Evolutionary conservation across 35 echinoderm and acorn worm species (phyloP), one percentile per base, ranked within the genome.

Genomic region (Ptychodera flava): DNA sequence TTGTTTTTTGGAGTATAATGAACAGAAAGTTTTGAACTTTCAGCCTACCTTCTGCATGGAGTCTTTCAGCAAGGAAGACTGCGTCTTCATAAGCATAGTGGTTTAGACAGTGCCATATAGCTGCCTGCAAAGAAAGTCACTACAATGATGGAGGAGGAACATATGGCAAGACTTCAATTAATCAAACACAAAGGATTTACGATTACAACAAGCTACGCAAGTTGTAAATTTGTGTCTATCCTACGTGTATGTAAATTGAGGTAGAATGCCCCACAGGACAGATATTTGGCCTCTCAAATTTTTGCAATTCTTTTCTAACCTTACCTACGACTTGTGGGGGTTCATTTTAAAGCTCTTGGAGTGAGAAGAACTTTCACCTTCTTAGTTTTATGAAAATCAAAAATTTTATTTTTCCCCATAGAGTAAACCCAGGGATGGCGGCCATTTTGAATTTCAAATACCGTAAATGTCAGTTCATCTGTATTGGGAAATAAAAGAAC

Each of bases 51-150:
- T 97, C 95, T 32, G 95, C 95, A 92, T 94, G 85, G 0, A 97
- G 88, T 36, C 95, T 86, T 75, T 97, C 95, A 34, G 95, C 92
- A 35, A 97, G 77, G 29, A 97, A 97, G 36, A 91, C 91, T 35
- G 92, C 95, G 88, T 97, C 92, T 31, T 87, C 29, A 85, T 94
- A 97, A 16, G 93, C 95, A 82, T 97, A 97, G 85, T 97, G 87
- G 76, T 94, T 97, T 10, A 97, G 81, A 32, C 95, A 94, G 52
- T 97, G 95, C 95, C 95, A 97, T 29, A 97, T 97, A 31, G 95
- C 90, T 37, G 95, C 95, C 95, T 97, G 92, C 16, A 91, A 93
- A 84, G 31, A 52, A 79, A 34, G 22, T 64, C 45, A 64, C n/a
- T n/a, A n/a, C n/a, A n/a, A n/a, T n/a, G n/a, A n/a, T n/a, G n/a